Conservation (phyloP, 2,888 invertebrate species). For the Asteroscopus sphinx region DNA sequence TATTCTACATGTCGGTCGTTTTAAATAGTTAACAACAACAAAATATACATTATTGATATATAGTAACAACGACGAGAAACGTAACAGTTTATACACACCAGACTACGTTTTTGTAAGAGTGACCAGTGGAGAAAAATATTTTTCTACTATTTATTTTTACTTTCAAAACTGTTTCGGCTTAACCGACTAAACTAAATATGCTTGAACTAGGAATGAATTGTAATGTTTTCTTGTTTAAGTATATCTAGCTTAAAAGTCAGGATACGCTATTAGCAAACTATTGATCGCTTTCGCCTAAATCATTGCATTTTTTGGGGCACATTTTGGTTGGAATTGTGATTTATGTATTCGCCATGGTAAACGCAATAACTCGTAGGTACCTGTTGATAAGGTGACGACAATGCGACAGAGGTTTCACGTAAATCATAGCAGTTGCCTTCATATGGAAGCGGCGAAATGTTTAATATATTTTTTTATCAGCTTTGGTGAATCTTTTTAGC, state of each 20-base stretch:
- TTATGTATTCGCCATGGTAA: too few species aligned
- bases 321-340: too few species aligned
- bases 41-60: slow-evolving; percentile 85
- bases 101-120: slow-evolving; percentile 72
- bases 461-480: background rate
- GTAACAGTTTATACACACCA: slow-evolving; percentile 77
- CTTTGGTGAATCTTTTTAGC: too few species aligned
- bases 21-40: slow-evolving; percentile 89
- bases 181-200: too few species aligned
- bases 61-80: slow-evolving; percentile 82
- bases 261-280: too few species aligned
- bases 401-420: background rate
- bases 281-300: too few species aligned
- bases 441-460: background rate
- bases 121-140: slow-evolving; percentile 63
- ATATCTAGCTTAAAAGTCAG: too few species aligned
- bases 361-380: too few species aligned
- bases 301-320: too few species aligned
- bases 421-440: background rate
- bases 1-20: slow-evolving; percentile 84
- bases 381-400: background rate
- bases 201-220: background rate
- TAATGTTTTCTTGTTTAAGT: too few species aligned
- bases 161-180: background rate
- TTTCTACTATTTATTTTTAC: background rate